These are phyloP conservation scores for Rousettus madagascariensis DNA, from an alignment of 2,797 vertebrate species.

Conservation along the genomic window DNA sequence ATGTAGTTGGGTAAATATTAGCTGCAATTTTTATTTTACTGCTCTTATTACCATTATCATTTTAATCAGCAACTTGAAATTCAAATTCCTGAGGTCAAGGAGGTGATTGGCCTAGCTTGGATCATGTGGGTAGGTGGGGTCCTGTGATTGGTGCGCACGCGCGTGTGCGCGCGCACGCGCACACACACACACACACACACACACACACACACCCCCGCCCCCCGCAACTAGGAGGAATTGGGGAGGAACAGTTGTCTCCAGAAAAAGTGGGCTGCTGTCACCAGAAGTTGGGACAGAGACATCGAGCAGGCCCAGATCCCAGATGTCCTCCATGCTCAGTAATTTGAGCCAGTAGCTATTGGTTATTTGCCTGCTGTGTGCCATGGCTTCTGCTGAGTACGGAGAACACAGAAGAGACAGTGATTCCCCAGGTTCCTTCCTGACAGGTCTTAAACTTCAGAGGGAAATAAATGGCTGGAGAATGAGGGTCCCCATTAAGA, in stretches of 20 bases:
- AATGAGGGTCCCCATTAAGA: background rate
- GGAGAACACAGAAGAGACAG: background rate
- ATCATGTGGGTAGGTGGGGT: background rate
- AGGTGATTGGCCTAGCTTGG: background rate
- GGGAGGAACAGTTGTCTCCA: background rate
- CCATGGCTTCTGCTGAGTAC: background rate
- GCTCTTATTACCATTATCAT: background rate
- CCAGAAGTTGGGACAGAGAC: background rate
- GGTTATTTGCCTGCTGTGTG: background rate
- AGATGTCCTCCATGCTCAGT: background rate
- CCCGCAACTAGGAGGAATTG: background rate
- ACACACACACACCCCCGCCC: too few species aligned
- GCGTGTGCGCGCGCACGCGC: fast-evolving
- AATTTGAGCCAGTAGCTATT: background rate
- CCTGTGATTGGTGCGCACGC: background rate
- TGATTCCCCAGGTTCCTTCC: background rate
- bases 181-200: too few species aligned
- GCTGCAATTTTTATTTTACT: slow-evolving; percentile 11
- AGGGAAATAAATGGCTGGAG: background rate
- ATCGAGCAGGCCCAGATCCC: background rate
- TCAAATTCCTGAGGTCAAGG: background rate
- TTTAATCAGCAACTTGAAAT: slow-evolving; percentile 33
- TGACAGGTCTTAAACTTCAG: background rate
- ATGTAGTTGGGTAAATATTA: background rate
- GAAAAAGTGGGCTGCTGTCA: background rate